These are phyloP conservation scores for Ephydatia muelleri DNA, from an alignment of 37 sponge, comb jelly and placozoan species.

Conservation along the genomic window DNA sequence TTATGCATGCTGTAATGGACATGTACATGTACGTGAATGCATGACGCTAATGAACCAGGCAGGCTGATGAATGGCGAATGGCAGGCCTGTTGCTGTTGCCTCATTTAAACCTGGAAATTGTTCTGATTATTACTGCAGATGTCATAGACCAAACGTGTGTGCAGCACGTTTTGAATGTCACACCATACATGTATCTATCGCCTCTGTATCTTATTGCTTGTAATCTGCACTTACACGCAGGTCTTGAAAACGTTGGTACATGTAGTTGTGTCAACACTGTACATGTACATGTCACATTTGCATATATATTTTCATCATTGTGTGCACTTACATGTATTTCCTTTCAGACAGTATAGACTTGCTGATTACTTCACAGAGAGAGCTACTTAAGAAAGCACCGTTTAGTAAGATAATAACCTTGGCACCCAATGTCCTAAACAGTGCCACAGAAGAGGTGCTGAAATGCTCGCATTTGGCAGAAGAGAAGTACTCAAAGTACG, in stretches of 20 bases:
- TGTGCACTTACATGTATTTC: neutral
- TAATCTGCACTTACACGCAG: too few species aligned
- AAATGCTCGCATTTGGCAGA: neutral
- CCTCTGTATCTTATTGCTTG: too few species aligned
- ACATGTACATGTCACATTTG: neutral
- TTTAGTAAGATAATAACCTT: neutral
- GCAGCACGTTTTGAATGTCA: too few species aligned
- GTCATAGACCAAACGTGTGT: too few species aligned
- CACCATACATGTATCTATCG: too few species aligned
- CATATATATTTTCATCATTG: neutral
- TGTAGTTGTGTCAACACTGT: neutral
- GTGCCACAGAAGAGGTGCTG: neutral
- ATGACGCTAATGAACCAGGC: too few species aligned
- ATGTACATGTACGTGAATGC: too few species aligned
- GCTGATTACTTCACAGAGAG: neutral
- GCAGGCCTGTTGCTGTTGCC: too few species aligned
- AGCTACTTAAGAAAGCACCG: neutral
- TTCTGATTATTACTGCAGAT: too few species aligned
- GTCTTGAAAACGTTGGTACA: neutral
- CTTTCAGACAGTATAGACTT: neutral
- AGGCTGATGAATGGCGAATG: too few species aligned
- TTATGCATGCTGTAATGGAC: too few species aligned
- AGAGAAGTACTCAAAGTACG: neutral
- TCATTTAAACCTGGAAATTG: too few species aligned
- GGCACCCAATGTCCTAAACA: neutral